These are phyloP conservation scores for Morus bassanus DNA, from an alignment of 2,797 vertebrate genomes.

Conservation along the genomic window DNA sequence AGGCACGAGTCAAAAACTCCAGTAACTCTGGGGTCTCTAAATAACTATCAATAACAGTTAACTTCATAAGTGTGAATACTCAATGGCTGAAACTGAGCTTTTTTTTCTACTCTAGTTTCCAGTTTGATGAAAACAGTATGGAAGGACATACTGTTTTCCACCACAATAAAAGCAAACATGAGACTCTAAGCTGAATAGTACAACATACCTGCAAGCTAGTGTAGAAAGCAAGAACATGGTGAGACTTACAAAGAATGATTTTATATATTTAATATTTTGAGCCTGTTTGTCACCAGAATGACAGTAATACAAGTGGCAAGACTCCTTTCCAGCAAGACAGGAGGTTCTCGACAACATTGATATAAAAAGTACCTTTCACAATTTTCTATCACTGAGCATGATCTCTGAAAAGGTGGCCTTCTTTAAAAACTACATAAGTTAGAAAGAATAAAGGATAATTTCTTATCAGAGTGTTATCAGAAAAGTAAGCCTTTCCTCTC, in stretches of 20 bases:
- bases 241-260: not conserved
- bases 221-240: not conserved
- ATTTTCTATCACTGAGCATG: not conserved
- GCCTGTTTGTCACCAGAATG: not conserved
- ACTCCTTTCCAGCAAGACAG: not conserved
- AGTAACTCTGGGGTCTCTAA: not conserved
- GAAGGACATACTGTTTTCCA: not conserved
- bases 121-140: not conserved
- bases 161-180: not conserved
- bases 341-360: not conserved
- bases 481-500: not conserved
- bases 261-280: not conserved
- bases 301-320: not conserved
- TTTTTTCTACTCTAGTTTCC: not conserved
- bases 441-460: not conserved
- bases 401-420: not conserved
- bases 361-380: not conserved
- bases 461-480: not conserved
- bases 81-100: not conserved
- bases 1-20: accelerated
- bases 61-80: not conserved
- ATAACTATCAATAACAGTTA: not conserved
- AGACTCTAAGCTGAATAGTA: not conserved
- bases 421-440: not conserved
- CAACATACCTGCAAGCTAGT: not conserved